These are phyloP conservation scores for Drosophila monieri DNA, from an alignment of 2,888 invertebrate genomes.

Conservation along the genomic window DNA sequence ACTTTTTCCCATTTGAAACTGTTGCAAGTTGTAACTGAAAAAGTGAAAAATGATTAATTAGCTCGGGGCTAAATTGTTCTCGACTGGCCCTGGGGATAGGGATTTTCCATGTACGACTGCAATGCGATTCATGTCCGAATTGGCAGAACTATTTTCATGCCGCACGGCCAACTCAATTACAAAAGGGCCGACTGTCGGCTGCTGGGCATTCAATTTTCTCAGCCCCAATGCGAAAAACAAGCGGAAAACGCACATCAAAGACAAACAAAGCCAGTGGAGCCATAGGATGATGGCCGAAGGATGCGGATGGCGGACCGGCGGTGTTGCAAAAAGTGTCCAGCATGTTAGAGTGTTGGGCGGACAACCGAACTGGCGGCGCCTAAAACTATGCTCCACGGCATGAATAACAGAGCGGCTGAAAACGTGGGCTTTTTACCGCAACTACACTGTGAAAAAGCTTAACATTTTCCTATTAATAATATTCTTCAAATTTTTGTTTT, in stretches of 20 bases:
- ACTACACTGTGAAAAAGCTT: constrained; percentile 13
- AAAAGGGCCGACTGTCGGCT: constrained; percentile 19
- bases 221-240: constrained; percentile 17
- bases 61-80: constrained; percentile 25
- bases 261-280: constrained; percentile 34
- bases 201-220: constrained; percentile 43
- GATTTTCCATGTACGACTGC: constrained; percentile 25
- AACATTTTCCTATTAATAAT: no score
- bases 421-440: constrained; percentile 6
- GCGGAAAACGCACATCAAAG: constrained; percentile 48
- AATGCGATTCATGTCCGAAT: constrained; percentile 35
- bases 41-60: constrained; percentile 45
- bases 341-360: constrained; percentile 41
- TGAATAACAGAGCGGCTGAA: constrained; percentile 42
- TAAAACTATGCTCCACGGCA: constrained; percentile 63
- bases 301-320: not conserved
- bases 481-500: no score
- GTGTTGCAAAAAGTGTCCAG: constrained; percentile 26
- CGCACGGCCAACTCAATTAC: constrained; percentile 61
- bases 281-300: not conserved
- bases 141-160: constrained; percentile 39
- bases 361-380: constrained; percentile 44
- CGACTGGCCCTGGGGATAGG: constrained; percentile 8
- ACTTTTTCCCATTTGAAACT: constrained; percentile 13
- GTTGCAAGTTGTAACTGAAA: constrained; percentile 6